Evolutionary conservation across 2,113 vertebrate species (phyloP).

Genomic region (Pelecanoides urinatrix): DNA sequence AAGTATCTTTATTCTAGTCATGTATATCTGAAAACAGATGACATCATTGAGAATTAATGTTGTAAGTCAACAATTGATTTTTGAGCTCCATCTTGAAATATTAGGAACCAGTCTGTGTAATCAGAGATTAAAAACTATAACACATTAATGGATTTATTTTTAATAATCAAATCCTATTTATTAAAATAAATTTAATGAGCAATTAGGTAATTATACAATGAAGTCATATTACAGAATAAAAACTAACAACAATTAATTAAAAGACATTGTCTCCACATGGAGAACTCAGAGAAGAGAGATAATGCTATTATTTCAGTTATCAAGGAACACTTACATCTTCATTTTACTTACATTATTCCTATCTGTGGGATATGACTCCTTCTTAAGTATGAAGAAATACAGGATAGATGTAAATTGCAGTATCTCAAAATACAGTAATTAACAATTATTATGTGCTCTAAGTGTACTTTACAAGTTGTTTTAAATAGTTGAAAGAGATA

Average conservation of each 20-base stretch:
- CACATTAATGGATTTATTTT: not conserved
- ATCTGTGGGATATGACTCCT: not conserved
- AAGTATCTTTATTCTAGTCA: not conserved
- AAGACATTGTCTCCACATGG: not conserved
- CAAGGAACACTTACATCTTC: not conserved
- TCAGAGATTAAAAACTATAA: not conserved
- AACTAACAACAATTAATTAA: not conserved
- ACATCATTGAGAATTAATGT: not conserved
- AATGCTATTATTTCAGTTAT: not conserved
- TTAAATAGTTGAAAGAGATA: not conserved
- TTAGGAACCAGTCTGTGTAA: not conserved
- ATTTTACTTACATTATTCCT: not conserved
- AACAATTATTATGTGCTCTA: not conserved
- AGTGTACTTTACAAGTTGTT: not conserved
- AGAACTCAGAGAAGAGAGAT: not conserved
- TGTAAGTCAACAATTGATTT: not conserved
- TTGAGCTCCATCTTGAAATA: not conserved
- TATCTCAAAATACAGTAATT: not conserved
- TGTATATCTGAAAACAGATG: not conserved
- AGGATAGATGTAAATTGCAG: not conserved
- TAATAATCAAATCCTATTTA: not conserved
- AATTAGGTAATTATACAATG: not conserved
- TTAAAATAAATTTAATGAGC: not conserved
- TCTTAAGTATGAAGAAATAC: not conserved
- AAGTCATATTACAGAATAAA: not conserved